These are phyloP conservation scores for Sialia sialis DNA, from an alignment of 2,113 vertebrate genomes.

Conservation along the genomic window DNA sequence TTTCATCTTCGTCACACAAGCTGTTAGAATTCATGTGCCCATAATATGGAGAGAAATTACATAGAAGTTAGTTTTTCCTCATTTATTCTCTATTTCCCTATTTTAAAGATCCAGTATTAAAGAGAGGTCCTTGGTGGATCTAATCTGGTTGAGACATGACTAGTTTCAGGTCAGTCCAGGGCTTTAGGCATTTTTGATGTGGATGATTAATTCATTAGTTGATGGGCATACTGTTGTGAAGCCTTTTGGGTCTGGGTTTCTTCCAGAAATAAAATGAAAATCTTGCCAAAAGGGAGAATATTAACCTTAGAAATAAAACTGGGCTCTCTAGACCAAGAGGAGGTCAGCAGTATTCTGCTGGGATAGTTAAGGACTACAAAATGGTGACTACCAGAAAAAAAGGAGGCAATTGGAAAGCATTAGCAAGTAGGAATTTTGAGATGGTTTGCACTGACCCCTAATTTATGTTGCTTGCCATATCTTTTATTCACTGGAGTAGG, in stretches of 20 bases:
- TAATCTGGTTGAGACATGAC: neutral
- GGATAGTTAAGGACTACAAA: neutral
- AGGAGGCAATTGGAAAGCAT: neutral
- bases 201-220: neutral
- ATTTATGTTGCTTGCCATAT: neutral
- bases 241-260: neutral
- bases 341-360: neutral
- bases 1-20: neutral
- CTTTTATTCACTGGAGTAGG: neutral
- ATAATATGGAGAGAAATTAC: neutral
- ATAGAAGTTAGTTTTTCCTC: neutral
- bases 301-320: neutral
- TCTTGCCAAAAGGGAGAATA: neutral
- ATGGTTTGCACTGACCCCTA: neutral
- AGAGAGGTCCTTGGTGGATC: neutral
- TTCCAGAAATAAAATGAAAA: constrained; percentile 11
- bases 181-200: neutral
- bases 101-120: neutral
- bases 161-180: neutral
- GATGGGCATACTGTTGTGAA: neutral
- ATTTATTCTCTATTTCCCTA: neutral
- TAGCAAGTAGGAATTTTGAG: neutral
- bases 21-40: neutral
- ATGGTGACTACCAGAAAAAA: neutral
- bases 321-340: neutral